These are phyloP conservation scores for Diloba caeruleocephala DNA, from an alignment of 2,888 invertebrate genomes.

Conservation along the genomic window DNA sequence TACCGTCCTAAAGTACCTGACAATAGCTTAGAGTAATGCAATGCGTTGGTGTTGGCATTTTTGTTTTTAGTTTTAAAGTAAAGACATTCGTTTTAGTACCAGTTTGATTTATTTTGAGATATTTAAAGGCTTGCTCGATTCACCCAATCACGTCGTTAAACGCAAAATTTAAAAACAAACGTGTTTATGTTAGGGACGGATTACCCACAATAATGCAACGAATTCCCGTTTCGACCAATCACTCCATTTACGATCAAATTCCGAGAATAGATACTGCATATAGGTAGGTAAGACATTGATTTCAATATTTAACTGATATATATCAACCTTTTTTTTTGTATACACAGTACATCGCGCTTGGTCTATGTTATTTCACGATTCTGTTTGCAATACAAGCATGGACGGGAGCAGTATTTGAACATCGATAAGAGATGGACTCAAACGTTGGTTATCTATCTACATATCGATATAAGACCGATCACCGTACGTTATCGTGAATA, in stretches of 20 bases:
- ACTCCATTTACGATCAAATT: slow-evolving; percentile 46
- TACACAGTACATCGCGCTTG: slow-evolving; percentile 31
- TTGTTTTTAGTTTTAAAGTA: no score
- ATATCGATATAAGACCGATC: slow-evolving; percentile 56
- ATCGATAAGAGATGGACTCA: slow-evolving; percentile 63
- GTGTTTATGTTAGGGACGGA: slow-evolving; percentile 41
- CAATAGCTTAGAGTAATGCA: no score
- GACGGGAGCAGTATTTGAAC: slow-evolving; percentile 61
- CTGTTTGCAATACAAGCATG: slow-evolving; percentile 51
- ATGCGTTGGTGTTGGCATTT: no score
- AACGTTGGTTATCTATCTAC: slow-evolving; percentile 42
- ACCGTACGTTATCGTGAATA: slow-evolving; percentile 56
- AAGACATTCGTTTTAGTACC: slow-evolving; percentile 19
- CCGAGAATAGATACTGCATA: slow-evolving; percentile 43
- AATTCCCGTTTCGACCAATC: slow-evolving; percentile 34
- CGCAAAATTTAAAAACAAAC: slow-evolving; percentile 44
- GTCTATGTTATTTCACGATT: slow-evolving; percentile 41
- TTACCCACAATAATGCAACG: slow-evolving; percentile 41
- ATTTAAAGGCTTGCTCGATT: slow-evolving; percentile 30
- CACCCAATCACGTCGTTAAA: slow-evolving; percentile 47
- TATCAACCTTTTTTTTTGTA: slow-evolving; percentile 33
- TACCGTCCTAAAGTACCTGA: no score
- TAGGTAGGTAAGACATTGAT: slow-evolving; percentile 34
- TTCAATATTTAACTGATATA: slow-evolving; percentile 54
- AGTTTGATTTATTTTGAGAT: slow-evolving; percentile 40